A percentile compares a stretch with the other conserved stretches of the same genome.
phyloP scores from a whole-genome alignment of 2,113 vertebrate species.

The Lagenorhynchus albirostris region DNA sequence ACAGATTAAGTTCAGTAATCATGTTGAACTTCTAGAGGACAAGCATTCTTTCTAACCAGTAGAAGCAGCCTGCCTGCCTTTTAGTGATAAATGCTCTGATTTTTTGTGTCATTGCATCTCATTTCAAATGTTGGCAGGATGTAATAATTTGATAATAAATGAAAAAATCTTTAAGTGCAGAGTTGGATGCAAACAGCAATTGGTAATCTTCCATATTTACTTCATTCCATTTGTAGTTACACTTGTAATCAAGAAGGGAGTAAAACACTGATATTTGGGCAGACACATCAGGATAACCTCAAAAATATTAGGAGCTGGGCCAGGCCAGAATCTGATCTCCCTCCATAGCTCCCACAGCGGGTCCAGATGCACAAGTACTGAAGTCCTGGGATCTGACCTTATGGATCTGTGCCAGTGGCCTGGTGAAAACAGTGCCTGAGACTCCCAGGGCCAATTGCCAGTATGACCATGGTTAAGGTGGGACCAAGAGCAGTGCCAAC shows the following conservation, averaged over 20 bases:
- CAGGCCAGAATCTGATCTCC: too few relatives aligned
- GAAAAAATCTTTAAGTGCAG: conserved; percentile 77
- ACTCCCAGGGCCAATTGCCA: too few relatives aligned
- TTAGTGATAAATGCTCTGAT: conserved; percentile 73
- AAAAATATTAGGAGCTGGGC: conserved; percentile 37
- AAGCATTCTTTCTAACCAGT: conserved; percentile 64
- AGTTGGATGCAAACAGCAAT: conserved; percentile 76
- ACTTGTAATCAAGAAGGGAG: conserved; percentile 67
- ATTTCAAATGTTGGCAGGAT: conserved; percentile 78
- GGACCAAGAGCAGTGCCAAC: too few relatives aligned
- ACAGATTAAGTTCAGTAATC: conserved; percentile 72
- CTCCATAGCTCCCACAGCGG: too few relatives aligned
- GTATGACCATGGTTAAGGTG: too few relatives aligned
- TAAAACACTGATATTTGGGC: conserved; percentile 63
- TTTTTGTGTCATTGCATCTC: conserved; percentile 76
- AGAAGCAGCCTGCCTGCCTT: conserved; percentile 69
- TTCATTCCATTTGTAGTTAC: conserved; percentile 73
- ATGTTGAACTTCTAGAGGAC: conserved; percentile 58
- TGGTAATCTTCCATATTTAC: conserved; percentile 77
- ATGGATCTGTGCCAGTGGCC: too few relatives aligned
- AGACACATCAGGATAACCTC: conserved; percentile 48
- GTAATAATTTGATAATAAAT: conserved; percentile 80
- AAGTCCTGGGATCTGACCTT: too few relatives aligned
- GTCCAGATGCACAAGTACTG: too few relatives aligned
- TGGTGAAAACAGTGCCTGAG: too few relatives aligned